Base-by-base conservation (phyloP, 2,797 vertebrate genomes). In the Okamejei kenojei region DNA sequence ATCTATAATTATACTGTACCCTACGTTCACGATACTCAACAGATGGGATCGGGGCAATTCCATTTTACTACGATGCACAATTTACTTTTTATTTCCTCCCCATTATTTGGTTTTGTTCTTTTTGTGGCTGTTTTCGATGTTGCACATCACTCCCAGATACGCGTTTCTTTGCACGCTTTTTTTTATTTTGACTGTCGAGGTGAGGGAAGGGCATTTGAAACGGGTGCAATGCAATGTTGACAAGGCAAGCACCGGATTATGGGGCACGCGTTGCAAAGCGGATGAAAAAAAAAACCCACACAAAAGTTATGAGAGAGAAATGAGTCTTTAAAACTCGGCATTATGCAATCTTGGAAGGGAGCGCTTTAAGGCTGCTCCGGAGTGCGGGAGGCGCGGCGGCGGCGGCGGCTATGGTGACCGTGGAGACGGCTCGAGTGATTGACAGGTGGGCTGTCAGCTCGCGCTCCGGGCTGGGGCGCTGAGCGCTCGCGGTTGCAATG, bases 381-480 rank as follows among this genome's bases (percentile, higher is more conserved):
- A 45, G 13, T 23, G 54, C 7, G 23, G 23, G 38, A 63, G 26
- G 81, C 38, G 6, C 38, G 77, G 13, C 35, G 38, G 17, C 7
- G 38, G 79, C 1, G 38, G 86, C 90, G 73, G 90, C 35, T 68
- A 91, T 91, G 90, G 90, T 91, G 90, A 91, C 90, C 65, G 90
- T n/a, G 84, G 61, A 73, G 17, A 21, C 65, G 90, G 81, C 23
- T 19, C 8, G 45, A 58, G 81, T 84, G 84, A 88, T 26, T 73
- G 90, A 74, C 90, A 91, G 90, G 90, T 91, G 65, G 90, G 19
- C 68, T 17, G 88, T 61, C 45, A 82, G 80, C 45, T 58, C 45
- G 45, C 2, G 54, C 80, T 82, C 8, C 1, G n/a, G n/a, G 7
- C 3, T 7, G 29, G 63, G 63, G 61, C 1, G 81, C 38, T 13